Evolutionary conservation across 2,888 invertebrate genomes (phyloP).

Genomic region (Ephialtes manifestator): DNA sequence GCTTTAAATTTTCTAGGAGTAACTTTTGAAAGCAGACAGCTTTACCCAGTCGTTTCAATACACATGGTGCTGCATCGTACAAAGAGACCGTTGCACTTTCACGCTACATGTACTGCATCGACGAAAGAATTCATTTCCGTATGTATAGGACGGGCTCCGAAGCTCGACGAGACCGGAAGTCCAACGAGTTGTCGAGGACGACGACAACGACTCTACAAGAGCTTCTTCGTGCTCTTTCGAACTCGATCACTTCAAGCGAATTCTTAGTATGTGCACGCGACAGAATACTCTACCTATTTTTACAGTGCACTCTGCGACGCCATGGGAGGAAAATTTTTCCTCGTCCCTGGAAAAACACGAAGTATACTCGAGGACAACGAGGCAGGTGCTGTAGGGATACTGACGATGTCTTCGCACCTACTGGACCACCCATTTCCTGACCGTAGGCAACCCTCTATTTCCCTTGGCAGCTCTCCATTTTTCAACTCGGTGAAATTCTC

Average conservation of each 20-base stretch:
- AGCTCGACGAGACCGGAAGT: constrained; percentile 51
- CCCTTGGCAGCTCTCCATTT: constrained; percentile 64
- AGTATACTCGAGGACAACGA: constrained; percentile 56
- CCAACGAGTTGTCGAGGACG: constrained; percentile 6
- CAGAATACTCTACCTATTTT: constrained; percentile 17
- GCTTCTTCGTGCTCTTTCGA: constrained; percentile 16
- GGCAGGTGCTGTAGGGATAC: constrained; percentile 50
- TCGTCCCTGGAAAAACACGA: constrained; percentile 22
- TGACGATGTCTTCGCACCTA: constrained; percentile 56
- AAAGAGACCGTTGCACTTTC: neutral
- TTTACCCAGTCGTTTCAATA: no score
- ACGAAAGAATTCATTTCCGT: constrained; percentile 63
- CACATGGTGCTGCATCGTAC: neutral
- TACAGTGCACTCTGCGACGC: neutral
- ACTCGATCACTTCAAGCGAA: constrained; percentile 29
- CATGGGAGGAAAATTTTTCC: constrained; percentile 25
- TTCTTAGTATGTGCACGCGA: constrained; percentile 15
- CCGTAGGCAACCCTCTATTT: constrained; percentile 63
- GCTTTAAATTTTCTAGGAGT: neutral
- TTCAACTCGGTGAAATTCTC: constrained; percentile 41
- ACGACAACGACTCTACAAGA: constrained; percentile 20
- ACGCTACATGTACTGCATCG: constrained; percentile 33
- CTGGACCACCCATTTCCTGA: constrained; percentile 26
- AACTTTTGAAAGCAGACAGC: neutral
- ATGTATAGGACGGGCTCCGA: constrained; percentile 6